phyloP scores from a whole-genome alignment of 2,113 vertebrate genomes.

The Galbula dea region DNA sequence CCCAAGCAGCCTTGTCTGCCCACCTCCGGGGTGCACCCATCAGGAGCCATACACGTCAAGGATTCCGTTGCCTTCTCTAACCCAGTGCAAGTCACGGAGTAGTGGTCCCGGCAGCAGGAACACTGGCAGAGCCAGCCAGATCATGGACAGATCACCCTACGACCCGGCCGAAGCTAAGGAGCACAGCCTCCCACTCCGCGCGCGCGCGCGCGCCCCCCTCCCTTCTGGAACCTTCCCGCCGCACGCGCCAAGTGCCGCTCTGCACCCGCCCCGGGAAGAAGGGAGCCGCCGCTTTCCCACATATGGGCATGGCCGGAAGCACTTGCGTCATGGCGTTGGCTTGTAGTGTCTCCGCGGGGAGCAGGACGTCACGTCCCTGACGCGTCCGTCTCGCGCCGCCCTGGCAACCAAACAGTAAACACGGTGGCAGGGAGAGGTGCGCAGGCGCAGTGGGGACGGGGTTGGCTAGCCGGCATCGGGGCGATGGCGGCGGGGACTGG shows the following conservation, averaged over 20 bases:
- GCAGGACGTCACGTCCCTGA: conserved; percentile 52
- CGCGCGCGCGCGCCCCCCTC: no score
- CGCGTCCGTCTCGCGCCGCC: conserved; percentile 63
- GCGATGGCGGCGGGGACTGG: no score
- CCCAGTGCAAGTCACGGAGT: accelerated
- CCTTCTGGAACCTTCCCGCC: not conserved
- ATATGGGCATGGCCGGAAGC: conserved; percentile 73
- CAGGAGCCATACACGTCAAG: not conserved
- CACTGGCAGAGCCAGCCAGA: not conserved
- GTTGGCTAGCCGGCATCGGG: no score
- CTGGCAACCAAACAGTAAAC: conserved; percentile 77
- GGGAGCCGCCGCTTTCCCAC: not conserved
- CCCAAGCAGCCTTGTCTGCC: accelerated
- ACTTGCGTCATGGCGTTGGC: conserved; percentile 69
- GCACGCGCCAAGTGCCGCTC: not conserved
- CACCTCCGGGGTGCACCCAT: no score
- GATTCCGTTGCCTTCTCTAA: accelerated
- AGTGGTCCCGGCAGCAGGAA: not conserved
- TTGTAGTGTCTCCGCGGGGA: conserved; percentile 49
- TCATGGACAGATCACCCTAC: no score
- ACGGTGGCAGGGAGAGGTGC: not conserved
- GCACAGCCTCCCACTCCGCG: not conserved
- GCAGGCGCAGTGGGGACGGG: not conserved
- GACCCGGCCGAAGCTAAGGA: accelerated
- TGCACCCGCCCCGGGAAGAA: not conserved